These are phyloP conservation scores for Chalcis sispes DNA, from an alignment of 2,888 invertebrate species.

Conservation along the genomic window DNA sequence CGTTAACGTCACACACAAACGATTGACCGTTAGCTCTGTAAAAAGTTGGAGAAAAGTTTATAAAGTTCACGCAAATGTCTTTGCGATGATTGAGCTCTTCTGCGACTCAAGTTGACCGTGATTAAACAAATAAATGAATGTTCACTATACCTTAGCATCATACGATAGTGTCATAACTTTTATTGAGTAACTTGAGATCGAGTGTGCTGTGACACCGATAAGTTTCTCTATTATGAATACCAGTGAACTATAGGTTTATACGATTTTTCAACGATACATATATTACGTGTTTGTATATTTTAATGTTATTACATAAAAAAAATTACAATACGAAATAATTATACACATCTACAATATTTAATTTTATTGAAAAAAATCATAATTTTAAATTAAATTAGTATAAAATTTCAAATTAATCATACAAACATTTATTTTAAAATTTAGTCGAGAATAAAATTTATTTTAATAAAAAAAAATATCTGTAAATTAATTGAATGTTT, in stretches of 20 bases:
- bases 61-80: background rate
- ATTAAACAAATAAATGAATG: constrained; percentile 4
- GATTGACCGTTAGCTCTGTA: constrained; percentile 97
- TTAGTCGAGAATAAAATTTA: background rate
- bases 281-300: background rate
- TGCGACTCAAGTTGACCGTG: background rate
- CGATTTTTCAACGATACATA: constrained; percentile 5
- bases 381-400: too few relatives aligned
- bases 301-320: too few relatives aligned
- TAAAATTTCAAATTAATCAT: too few relatives aligned
- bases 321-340: too few relatives aligned
- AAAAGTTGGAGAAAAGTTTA: constrained; percentile 52
- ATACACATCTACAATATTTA: too few relatives aligned
- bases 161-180: background rate
- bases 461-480: background rate
- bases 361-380: too few relatives aligned
- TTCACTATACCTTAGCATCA: background rate
- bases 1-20: constrained; percentile 99
- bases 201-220: constrained; percentile 49
- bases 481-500: background rate
- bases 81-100: background rate
- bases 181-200: constrained; percentile 38
- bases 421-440: background rate
- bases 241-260: background rate
- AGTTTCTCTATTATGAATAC: constrained; percentile 29